These are phyloP conservation scores for Chelonus formosanus DNA, from an alignment of 2,888 invertebrate species.

Conservation along the genomic window DNA sequence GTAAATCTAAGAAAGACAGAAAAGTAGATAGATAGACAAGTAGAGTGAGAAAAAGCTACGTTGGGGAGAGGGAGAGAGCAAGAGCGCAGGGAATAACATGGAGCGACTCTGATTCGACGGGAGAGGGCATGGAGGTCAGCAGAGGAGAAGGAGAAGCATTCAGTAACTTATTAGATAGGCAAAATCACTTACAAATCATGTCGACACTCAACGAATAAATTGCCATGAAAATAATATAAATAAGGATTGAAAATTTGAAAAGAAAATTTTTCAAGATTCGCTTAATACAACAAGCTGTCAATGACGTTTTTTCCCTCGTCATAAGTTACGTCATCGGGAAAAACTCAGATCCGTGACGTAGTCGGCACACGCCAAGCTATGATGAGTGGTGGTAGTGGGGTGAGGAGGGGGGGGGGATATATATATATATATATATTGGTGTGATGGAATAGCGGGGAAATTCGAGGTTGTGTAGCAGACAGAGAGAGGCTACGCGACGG, in stretches of 20 bases:
- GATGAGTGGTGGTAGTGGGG: slow-evolving; percentile 20
- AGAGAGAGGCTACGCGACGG: not conserved
- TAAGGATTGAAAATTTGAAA: too few species aligned
- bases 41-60: too few species aligned
- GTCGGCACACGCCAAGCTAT: slow-evolving; percentile 31
- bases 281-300: not conserved
- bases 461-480: not conserved
- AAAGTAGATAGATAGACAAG: too few species aligned
- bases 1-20: too few species aligned
- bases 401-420: too few species aligned
- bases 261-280: too few species aligned
- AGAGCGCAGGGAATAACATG: slow-evolving; percentile 5
- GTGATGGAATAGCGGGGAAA: not conserved
- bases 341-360: slow-evolving; percentile 39
- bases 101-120: slow-evolving; percentile 4
- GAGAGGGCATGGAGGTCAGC: slow-evolving; percentile 24
- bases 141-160: not conserved
- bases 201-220: not conserved
- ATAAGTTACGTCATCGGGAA: slow-evolving; percentile 39
- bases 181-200: slow-evolving; percentile 11
- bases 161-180: slow-evolving; percentile 13
- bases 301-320: slow-evolving; percentile 26
- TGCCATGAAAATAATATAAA: not conserved
- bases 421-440: too few species aligned
- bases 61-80: not conserved